A percentile compares a stretch with the other conserved stretches of the same genome.
These are phyloP conservation scores for Caloenas nicobarica DNA, from an alignment of 2,113 vertebrate species.

Conservation along the genomic window DNA sequence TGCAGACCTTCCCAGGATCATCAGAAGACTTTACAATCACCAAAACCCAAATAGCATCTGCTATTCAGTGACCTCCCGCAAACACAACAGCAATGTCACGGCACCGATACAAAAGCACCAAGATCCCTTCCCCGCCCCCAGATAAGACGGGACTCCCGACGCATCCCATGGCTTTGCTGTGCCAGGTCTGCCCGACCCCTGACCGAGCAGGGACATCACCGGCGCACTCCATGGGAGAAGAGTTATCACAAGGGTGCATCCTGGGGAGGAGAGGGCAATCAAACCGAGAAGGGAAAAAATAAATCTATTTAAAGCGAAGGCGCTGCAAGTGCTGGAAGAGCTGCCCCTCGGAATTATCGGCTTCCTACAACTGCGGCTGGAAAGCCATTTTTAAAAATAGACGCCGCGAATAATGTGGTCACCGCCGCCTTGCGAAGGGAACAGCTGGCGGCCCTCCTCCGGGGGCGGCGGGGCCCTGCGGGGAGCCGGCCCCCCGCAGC, in stretches of 20 bases:
- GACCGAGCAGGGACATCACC: neutral
- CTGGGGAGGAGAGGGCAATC: neutral
- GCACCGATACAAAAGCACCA: neutral
- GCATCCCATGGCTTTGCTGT: neutral
- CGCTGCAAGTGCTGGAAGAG: neutral
- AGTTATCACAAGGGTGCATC: neutral
- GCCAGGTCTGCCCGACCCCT: neutral
- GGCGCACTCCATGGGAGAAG: neutral
- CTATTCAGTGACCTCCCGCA: neutral
- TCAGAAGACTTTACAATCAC: neutral
- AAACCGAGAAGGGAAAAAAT: neutral
- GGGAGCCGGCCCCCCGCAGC: slow-evolving; percentile 53
- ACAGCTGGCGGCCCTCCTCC: neutral
- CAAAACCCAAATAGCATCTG: neutral
- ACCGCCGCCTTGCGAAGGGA: neutral
- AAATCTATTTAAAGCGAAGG: neutral
- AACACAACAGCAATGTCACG: neutral
- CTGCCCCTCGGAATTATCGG: neutral
- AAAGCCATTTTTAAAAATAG: slow-evolving; percentile 60
- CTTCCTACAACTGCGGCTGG: neutral
- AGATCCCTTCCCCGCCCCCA: neutral
- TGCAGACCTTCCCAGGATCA: neutral
- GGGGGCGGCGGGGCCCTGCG: neutral
- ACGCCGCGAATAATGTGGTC: slow-evolving; percentile 14
- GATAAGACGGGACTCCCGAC: neutral